Base-by-base conservation (phyloP, 1,140 invertebrate genomes). In the Lepidurus arcticus region DNA sequence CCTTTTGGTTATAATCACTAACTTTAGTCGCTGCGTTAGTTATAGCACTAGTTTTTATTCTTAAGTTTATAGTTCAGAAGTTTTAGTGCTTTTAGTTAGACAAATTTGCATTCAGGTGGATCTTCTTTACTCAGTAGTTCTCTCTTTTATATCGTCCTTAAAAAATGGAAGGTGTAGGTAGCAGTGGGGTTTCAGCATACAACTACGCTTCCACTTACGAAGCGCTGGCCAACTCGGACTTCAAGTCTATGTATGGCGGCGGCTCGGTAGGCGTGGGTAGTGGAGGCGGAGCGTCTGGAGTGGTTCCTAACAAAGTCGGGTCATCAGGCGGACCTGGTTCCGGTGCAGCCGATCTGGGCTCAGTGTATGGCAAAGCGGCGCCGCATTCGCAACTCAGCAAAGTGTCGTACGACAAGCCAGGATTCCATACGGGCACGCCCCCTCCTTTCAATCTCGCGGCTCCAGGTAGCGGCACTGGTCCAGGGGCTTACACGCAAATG, bases 401-500 rank as follows among this genome's bases (percentile, higher is more conserved):
- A 65, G 53, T 65, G 92, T 92, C 92, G 4, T 94, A 93, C 84
- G 92, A 94, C 80, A 94, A 94, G 86, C 91, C 92, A 84, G 91
- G 90, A 82, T 93, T 93, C 86, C 92, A 93, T 84, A 92, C 92
- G 74, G 92, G 90, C 76, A 94, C 92, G 47, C 92, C 93, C 42
- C 92, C 92, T 43, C 92, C 93, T 44, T 94, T 93, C 84, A 90
- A 90, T 77, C 84, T 93, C 81, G 87, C 90, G 44, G 90, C 90
- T 65, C 91, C 91, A 16, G 88, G 88, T 81, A 90, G 89, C 79
- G 89, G 89, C 4, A 89, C 88, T 81, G 83, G 86, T 44, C 89
- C 89, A 4, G 79, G 81, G 13, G 83, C 85, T 2, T 85, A 85
- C 79, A 82, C 80, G 42, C 90, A 89, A 81, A 87, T 92, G 83